Conservation (phyloP, 2,888 invertebrate genomes). For the Aricia artaxerxes region DNA sequence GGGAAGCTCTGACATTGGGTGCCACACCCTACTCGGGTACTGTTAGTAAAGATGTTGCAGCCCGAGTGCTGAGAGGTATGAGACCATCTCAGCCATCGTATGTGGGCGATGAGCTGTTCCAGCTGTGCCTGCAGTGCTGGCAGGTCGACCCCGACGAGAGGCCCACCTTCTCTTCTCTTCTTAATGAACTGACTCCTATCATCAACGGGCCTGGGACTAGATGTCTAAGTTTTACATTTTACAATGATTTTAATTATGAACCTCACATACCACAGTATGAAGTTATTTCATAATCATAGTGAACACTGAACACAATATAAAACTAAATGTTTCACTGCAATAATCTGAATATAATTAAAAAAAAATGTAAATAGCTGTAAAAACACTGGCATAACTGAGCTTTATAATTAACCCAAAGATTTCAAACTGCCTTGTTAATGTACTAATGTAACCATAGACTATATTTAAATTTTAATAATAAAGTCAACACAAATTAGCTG, state of each 20-base stretch:
- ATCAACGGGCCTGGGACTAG: constrained; percentile 59
- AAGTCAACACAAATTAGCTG: not conserved
- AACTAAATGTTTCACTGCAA: not conserved
- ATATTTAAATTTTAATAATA: not conserved
- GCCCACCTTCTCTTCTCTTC: constrained; percentile 84
- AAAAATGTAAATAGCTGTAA: not conserved
- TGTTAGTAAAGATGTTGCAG: constrained; percentile 83
- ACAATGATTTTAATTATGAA: constrained; percentile 71
- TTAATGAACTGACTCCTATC: constrained; percentile 65
- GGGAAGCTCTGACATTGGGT: constrained; percentile 90
- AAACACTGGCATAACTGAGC: not conserved
- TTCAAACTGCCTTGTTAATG: constrained; percentile 4
- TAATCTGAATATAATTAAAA: not conserved
- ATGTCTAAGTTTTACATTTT: constrained; percentile 71
- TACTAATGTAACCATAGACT: not conserved
- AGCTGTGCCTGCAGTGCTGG: constrained; percentile 92
- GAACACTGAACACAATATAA: not conserved
- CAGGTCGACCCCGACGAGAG: constrained; percentile 90
- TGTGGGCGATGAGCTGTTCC: constrained; percentile 89
- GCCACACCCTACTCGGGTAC: constrained; percentile 89
- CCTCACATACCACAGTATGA: constrained; percentile 71
- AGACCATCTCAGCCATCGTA: constrained; percentile 87
- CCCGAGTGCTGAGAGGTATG: constrained; percentile 85
- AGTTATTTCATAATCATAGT: constrained; percentile 56
- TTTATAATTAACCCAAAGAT: constrained; percentile 28